phyloP scores from a whole-genome alignment of 2,113 vertebrate species.

The Gnathonemus longibarbis region DNA sequence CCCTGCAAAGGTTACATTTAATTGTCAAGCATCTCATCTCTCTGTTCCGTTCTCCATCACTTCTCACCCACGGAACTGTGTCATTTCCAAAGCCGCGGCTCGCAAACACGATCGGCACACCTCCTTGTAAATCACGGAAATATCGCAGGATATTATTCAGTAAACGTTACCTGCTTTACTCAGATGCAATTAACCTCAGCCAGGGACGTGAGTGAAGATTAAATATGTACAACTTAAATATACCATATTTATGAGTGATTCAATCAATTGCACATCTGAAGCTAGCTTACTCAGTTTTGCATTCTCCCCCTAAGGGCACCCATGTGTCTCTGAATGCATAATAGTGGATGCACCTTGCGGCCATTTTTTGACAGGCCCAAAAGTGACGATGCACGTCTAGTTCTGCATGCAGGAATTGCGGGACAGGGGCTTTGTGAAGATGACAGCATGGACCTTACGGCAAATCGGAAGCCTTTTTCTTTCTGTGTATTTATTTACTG shows the following conservation, averaged over 20 bases:
- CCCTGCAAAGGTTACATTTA: conserved; percentile 6
- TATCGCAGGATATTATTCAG: conserved; percentile 8
- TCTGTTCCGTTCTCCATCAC: neutral
- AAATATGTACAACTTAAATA: conserved; percentile 22
- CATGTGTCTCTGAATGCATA: neutral
- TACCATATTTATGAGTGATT: neutral
- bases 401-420: neutral
- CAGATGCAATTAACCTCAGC: conserved; percentile 32
- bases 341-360: neutral
- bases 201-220: conserved; percentile 27
- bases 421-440: neutral
- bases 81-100: conserved; percentile 26
- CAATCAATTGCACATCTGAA: conserved; percentile 22
- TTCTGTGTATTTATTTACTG: neutral
- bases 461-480: neutral
- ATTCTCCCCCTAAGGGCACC: neutral
- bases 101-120: conserved; percentile 36
- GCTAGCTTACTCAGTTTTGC: neutral
- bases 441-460: neutral
- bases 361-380: neutral
- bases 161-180: conserved; percentile 24
- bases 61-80: conserved; percentile 28
- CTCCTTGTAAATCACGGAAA: conserved; percentile 29
- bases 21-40: neutral
- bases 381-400: neutral